Base-by-base conservation (phyloP, 1,140 invertebrate genomes). In the Thaumatotibia leucotreta region DNA sequence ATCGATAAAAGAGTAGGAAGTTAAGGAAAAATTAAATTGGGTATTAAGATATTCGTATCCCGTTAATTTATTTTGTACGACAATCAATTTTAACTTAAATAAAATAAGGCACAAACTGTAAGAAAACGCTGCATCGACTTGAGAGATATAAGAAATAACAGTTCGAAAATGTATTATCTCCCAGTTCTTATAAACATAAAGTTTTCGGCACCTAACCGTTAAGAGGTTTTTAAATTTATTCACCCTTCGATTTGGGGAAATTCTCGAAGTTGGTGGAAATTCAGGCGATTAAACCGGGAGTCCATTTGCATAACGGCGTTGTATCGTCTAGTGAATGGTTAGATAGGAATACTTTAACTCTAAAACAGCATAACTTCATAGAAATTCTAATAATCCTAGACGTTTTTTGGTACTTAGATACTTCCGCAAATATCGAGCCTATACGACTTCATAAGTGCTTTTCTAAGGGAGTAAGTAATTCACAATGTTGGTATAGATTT, bases 191-290 rank as follows among this genome's bases (percentile, higher is more conserved):
- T 80, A 83, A 83, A 80, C 74, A 77, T 77, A 84, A 84, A 88
- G 75, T 82, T 88, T 79, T 78, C 72, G 68, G 65, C 77, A 77
- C 80, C 78, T 78, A 78, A 80, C 72, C 79, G 80, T 83, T 85
- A 84, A 84, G 81, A 84, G 79, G 77, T 84, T 86, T 84, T 86
- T 82, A 88, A 88, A 88, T 88, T 84, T 88, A 88, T 88, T 88
- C 85, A 88, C 85, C 85, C 85, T 84, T 84, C 83, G 76, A 82
- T 82, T 78, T 74, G 61, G 65, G 67, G 75, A 79, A 74, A 77
- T 77, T 77, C 75, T 69, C 65, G 63, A 77, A 79, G 68, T 82
- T 76, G 71, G 73, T 67, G 77, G 77, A 83, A 82, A 80, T 83
- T 83, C 79, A 45, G 70, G 73, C 82, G 83, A 84, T 83, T 83